These are phyloP conservation scores for Macrobrachium rosenbergii DNA, from an alignment of 1,140 invertebrate genomes.

Conservation along the genomic window DNA sequence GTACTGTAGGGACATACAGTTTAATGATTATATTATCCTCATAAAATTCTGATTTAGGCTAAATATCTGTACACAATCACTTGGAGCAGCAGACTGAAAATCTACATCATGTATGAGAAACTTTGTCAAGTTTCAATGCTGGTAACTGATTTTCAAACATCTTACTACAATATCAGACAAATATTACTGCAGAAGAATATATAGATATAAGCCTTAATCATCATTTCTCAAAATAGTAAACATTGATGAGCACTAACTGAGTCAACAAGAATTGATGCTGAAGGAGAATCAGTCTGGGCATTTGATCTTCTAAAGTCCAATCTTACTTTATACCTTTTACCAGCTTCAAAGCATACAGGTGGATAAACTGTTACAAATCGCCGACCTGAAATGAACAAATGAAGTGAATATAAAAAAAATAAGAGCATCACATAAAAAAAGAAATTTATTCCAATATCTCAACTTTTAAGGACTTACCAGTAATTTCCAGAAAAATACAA, in stretches of 20 bases:
- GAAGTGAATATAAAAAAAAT: constrained; percentile 14
- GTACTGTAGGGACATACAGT: too few species aligned
- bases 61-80: too few species aligned
- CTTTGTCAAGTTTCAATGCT: too few species aligned
- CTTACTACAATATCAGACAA: too few species aligned
- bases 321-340: constrained; percentile 87
- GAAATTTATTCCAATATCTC: neutral
- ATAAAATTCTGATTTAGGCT: too few species aligned
- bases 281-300: constrained; percentile 76
- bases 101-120: too few species aligned
- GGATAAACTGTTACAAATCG: constrained; percentile 82
- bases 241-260: constrained; percentile 76
- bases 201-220: neutral
- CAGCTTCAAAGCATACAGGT: constrained; percentile 89
- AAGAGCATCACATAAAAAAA: neutral
- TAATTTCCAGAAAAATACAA: too few species aligned
- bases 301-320: constrained; percentile 84
- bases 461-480: too few species aligned
- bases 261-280: constrained; percentile 92
- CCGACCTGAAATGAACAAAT: constrained; percentile 72
- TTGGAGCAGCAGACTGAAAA: too few species aligned
- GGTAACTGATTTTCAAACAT: too few species aligned
- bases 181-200: too few species aligned
- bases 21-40: too few species aligned
- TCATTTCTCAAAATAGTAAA: neutral